Evolutionary conservation across 2,888 invertebrate genomes (phyloP), one percentile per base, ranked within the genome.

Genomic region (Argyresthia goedartella): DNA sequence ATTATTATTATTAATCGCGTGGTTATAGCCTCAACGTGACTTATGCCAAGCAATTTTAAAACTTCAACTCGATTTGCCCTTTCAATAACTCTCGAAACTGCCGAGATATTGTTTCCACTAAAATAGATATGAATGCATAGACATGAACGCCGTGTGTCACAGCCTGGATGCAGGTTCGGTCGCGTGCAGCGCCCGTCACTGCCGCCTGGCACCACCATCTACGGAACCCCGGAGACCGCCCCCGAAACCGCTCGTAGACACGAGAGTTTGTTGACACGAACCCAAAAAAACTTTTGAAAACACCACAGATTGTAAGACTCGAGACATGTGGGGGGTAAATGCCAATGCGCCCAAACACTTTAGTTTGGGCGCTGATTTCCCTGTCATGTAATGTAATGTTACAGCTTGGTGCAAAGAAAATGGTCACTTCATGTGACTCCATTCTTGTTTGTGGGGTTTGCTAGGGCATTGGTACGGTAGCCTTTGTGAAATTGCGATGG

Each of bases 141-240:
- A 25, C 25, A 25, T 25, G 6, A 25, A 25, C 25, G 25, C n/a
- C n/a, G n/a, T n/a, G n/a, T 25, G 25, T 4, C 25, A 25, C 6
- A 25, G 25, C 25, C 25, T 25, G 25, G 25, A 25, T 25, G 25
- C 25, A 25, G 25, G 25, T 25, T 25, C 25, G 3, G 15, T 44
- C 44, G 44, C 44, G 44, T 44, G 46, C 46, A 66, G 65, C 61
- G 52, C 60, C 56, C 25, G 57, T 48, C 9, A 64, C 25, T 65
- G 73, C 76, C 66, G 84, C 87, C 89, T 89, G 89, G 89, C 72
- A 89, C 89, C 73, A 69, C 80, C 82, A 75, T 67, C 74, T 71
- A 61, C 76, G 44, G 13, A 35, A 63, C 63, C 67, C 69, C 72
- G 72, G 76, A 71, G 72, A 80, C 76, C 73, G 72, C 80, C 76